Base-by-base conservation (phyloP, 2,888 invertebrate species). In the Stenodema calcarata region DNA sequence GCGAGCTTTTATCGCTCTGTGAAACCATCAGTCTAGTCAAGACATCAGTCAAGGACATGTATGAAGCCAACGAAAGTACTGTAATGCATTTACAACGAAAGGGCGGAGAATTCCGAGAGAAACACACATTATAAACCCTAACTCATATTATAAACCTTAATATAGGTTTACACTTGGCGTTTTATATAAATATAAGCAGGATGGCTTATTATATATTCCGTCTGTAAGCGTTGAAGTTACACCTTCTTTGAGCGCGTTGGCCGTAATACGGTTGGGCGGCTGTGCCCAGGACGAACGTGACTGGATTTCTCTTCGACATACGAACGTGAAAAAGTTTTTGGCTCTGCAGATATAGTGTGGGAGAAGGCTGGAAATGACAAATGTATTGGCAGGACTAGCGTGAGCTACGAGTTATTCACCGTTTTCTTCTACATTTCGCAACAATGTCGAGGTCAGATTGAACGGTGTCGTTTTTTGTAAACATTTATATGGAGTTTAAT, bases 231-330 rank as follows among this genome's bases (percentile, higher is more conserved):
- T 41, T 42, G 18, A 78, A 78, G 78, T 41, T 78, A 78, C 44
- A 78, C 78, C 78, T 78, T 44, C 78, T 78, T 78, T 78, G 44
- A 42, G 23, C 44, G 78, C 44, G 78, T 44, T 78, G 78, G 18
- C 78, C 78, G 41, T 78, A 44, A 78, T 78, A 78, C 41, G 78
- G 78, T 78, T 78, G 44, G 78, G 44, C 42, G 41, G 78, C 27
- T 41, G 42, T 0, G 23, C 27, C 78, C 78, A 42, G 18, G 78
- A 78, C 11, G 78, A 78, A 78, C 78, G 78, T 78, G 78, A 78
- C 78, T 44, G 78, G 78, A 78, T 41, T 78, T 44, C 78, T 7
- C 78, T 78, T 78, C 78, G 23, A 78, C 41, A 16, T 44, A 12
- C 78, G 78, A 18, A 76, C 76, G 76, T 76, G 76, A 41, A 76